These are phyloP conservation scores for Procambarus clarkii DNA, from an alignment of 1,140 invertebrate species.

Conservation along the genomic window DNA sequence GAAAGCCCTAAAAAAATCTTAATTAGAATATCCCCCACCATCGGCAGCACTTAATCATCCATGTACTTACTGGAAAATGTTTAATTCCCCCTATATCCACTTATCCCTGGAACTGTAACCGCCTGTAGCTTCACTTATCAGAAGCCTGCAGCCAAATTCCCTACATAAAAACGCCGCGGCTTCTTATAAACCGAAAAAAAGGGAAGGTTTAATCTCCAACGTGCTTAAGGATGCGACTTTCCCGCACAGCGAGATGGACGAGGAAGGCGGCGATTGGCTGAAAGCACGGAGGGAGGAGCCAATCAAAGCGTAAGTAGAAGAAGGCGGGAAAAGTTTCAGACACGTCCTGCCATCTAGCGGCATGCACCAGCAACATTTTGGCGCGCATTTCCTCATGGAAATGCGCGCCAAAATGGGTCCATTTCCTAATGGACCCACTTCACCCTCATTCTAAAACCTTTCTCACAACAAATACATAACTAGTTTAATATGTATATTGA, in stretches of 20 bases:
- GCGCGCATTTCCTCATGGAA: constrained; percentile 28
- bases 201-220: constrained; percentile 22
- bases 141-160: neutral
- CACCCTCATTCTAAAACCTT: no score
- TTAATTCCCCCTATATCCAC: no score
- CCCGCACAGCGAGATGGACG: constrained; percentile 22
- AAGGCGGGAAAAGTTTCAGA: constrained; percentile 58
- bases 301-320: constrained; percentile 58
- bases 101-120: neutral
- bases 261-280: constrained; percentile 54
- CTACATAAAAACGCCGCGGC: constrained; percentile 14
- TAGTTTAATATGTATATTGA: no score
- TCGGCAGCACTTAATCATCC: no score
- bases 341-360: constrained; percentile 63
- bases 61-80: no score
- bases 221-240: constrained; percentile 54
- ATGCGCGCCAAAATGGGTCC: neutral
- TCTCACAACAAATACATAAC: no score
- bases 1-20: no score
- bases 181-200: constrained; percentile 36
- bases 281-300: constrained; percentile 52
- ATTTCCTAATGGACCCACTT: neutral
- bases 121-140: neutral
- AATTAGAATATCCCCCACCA: no score
- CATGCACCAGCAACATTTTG: constrained; percentile 14